Evolutionary conservation across 2,888 invertebrate species (phyloP), one percentile per base, ranked within the genome.

Genomic region (Thymelicus acteon): DNA sequence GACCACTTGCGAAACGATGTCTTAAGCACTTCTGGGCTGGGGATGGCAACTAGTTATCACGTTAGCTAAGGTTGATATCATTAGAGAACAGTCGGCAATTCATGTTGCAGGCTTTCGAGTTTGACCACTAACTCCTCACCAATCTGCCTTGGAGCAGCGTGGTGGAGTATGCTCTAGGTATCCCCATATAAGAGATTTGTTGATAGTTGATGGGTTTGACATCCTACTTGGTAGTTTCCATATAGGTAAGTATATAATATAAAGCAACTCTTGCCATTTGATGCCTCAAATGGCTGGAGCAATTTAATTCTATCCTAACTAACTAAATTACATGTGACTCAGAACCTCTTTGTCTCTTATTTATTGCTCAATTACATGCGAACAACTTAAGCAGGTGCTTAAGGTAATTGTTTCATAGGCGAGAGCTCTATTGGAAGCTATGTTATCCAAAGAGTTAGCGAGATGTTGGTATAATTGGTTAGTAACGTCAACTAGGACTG

Each of bases 321-420:
- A 49, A 49, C 52, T 52, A 52, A 52, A 52, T 52, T 52, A 54
- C 54, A 70, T 64, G 63, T 70, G 60, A 48, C 62, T 63, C 57
- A 24, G 49, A 64, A 60, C 40, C 69, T 69, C 69, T 64, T 64
- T 64, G 70, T 70, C 63, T 58, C 54, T 63, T 60, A 58, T 70
- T 70, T 70, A 70, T 70, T 60, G 70, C 70, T 70, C 70, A 70
- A 70, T 70, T 70, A 70, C 64, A 60, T 49, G 64, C 31, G 57
- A 60, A 70, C 64, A 24, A 60, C 49, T 70, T 60, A 49, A 49
- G 64, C 70, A 64, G 58, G 64, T 70, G 70, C 64, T 15, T 40
- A 40, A 49, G 6, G 15, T 60, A 66, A 54, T 12, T 47, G 68
- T 57, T 37, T 54, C 15, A 67, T n/a, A 15, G 40, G 7, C 8